phyloP scores from a whole-genome alignment of 2,888 invertebrate species.

The Lumbricus terrestris region DNA sequence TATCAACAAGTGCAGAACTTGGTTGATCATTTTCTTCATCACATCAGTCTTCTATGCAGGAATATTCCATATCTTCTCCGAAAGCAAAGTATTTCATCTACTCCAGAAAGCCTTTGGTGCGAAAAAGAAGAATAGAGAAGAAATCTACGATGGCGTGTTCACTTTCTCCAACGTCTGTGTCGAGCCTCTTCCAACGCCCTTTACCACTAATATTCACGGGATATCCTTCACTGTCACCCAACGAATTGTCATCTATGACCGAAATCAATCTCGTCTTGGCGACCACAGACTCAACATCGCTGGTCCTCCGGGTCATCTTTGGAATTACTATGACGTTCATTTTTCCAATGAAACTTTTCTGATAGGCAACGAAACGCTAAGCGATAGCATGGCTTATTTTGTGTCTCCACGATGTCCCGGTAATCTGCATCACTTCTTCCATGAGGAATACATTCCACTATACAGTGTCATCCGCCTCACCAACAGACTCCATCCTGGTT shows the following conservation, averaged over 20 bases:
- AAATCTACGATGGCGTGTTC: not conserved
- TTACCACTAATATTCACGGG: not conserved
- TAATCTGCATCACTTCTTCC: constrained; percentile 24
- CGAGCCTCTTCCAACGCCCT: not conserved
- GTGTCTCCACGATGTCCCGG: constrained; percentile 22
- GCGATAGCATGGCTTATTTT: constrained; percentile 15
- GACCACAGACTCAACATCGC: not conserved
- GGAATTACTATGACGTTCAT: constrained; percentile 20
- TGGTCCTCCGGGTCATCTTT: constrained; percentile 5
- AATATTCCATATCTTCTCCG: not conserved
- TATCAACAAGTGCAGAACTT: not conserved
- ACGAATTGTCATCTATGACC: constrained; percentile 23
- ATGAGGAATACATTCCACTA: constrained; percentile 22
- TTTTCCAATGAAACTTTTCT: not conserved
- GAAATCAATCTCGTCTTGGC: not conserved
- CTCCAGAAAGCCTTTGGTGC: not conserved
- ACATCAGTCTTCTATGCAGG: not conserved
- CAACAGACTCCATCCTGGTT: not conserved
- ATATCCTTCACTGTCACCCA: constrained; percentile 9
- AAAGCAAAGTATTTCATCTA: not conserved
- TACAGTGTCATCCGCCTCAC: not conserved
- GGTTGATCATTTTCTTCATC: not conserved
- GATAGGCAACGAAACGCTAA: not conserved
- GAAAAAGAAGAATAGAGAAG: not conserved
- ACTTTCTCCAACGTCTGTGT: constrained; percentile 25